Percentiles rank a stretch among this genome's conserved stretches.
Conservation (phyloP, 2,113 vertebrate genomes). For the Carassius auratus region DNA sequence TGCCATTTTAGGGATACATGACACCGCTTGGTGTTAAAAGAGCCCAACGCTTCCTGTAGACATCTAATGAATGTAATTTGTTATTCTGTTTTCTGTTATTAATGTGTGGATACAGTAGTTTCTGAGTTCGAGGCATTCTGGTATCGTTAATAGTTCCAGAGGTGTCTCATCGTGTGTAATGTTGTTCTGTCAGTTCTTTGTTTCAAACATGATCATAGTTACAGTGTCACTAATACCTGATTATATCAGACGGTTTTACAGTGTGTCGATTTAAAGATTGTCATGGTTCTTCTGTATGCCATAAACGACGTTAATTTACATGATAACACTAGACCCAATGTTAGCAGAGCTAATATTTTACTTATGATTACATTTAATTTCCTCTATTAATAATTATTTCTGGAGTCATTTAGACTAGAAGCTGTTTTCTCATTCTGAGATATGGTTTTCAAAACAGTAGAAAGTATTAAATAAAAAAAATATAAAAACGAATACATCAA, state of each 20-base stretch:
- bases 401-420: background rate
- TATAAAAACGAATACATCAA: background rate
- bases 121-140: background rate
- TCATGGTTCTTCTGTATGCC: background rate
- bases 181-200: background rate
- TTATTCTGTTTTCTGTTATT: background rate
- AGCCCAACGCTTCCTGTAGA: background rate
- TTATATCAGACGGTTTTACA: background rate
- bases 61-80: slow-evolving; percentile 9
- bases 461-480: too few species aligned
- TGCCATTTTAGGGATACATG: background rate
- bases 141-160: background rate
- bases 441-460: too few species aligned
- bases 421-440: too few species aligned
- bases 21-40: background rate
- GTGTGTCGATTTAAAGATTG: background rate
- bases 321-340: background rate
- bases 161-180: background rate
- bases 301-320: background rate
- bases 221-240: background rate
- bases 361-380: background rate
- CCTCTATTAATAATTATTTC: background rate
- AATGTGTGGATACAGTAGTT: background rate
- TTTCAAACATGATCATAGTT: background rate
- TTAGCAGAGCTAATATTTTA: background rate